Evolutionary conservation across 2,888 invertebrate species (phyloP).

Genomic region (Amorpha juglandis): DNA sequence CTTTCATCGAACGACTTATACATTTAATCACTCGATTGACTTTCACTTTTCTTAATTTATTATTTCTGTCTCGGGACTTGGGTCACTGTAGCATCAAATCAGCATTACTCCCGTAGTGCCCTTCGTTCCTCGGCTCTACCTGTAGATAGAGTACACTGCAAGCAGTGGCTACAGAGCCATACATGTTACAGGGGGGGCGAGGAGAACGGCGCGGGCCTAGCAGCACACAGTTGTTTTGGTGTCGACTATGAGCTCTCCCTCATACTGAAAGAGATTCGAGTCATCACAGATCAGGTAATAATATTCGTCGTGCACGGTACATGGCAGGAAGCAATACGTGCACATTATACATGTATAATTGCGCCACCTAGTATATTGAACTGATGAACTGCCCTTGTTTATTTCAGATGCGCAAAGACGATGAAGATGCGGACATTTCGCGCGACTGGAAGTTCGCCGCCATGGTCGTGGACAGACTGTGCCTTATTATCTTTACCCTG

Average conservation of each 20-base stretch:
- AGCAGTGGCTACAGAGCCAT: slow-evolving; percentile 75
- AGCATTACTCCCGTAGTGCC: slow-evolving; percentile 78
- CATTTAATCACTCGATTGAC: slow-evolving; percentile 46
- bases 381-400: background rate
- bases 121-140: slow-evolving; percentile 78
- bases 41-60: slow-evolving; percentile 51
- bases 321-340: background rate
- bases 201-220: slow-evolving; percentile 89
- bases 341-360: too few species aligned
- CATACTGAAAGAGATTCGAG: slow-evolving; percentile 97
- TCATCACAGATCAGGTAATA: slow-evolving; percentile 94
- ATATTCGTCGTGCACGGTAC: background rate
- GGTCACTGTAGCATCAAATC: slow-evolving; percentile 60
- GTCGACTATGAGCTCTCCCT: slow-evolving; percentile 97
- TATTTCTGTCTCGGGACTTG: slow-evolving; percentile 64
- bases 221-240: slow-evolving; percentile 94
- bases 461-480: slow-evolving; percentile 99
- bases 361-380: background rate
- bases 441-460: slow-evolving; percentile 99
- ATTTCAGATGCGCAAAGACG: slow-evolving; percentile 95
- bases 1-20: slow-evolving; percentile 54
- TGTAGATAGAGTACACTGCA: slow-evolving; percentile 73
- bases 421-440: slow-evolving; percentile 96
- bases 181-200: slow-evolving; percentile 79
- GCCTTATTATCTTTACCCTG: slow-evolving; percentile 99